Conservation (phyloP, 2,797 vertebrate genomes). For the Pristis pectinata region DNA sequence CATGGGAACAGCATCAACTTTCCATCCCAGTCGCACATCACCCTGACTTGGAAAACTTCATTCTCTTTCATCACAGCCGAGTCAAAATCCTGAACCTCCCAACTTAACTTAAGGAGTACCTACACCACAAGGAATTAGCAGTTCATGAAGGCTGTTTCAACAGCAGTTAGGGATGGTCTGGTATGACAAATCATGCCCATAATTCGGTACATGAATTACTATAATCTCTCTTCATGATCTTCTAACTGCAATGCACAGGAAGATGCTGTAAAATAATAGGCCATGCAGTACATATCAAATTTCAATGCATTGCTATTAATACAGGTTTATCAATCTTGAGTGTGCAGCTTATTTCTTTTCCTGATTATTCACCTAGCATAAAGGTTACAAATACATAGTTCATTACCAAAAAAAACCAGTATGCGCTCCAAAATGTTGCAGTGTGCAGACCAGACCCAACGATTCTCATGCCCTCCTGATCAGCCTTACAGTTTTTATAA, state of each 20-base stretch:
- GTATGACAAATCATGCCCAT: too few relatives aligned
- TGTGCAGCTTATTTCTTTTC: not conserved
- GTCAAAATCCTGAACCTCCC: too few relatives aligned
- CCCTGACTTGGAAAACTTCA: too few relatives aligned
- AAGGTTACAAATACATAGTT: not conserved
- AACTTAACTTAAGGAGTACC: too few relatives aligned
- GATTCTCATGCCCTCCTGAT: not conserved
- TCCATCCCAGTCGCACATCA: too few relatives aligned
- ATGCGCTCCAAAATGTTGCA: not conserved
- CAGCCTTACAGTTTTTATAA: not conserved
- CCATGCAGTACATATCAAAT: not conserved
- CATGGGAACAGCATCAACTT: too few relatives aligned
- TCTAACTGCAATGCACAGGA: not conserved
- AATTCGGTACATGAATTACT: too few relatives aligned
- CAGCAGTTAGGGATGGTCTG: too few relatives aligned
- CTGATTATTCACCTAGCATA: not conserved
- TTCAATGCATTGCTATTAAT: not conserved
- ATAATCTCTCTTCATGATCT: not conserved
- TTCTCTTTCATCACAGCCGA: too few relatives aligned
- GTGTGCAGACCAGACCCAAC: not conserved
- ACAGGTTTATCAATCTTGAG: not conserved
- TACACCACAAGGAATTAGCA: too few relatives aligned
- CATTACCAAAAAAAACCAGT: not conserved
- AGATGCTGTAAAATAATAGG: not conserved
- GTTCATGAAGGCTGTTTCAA: too few relatives aligned